A percentile compares a stretch with the other conserved stretches of the same genome.
Evolutionary conservation across 2,113 vertebrate genomes (phyloP).

Genomic region (Cyanoderma ruficeps): DNA sequence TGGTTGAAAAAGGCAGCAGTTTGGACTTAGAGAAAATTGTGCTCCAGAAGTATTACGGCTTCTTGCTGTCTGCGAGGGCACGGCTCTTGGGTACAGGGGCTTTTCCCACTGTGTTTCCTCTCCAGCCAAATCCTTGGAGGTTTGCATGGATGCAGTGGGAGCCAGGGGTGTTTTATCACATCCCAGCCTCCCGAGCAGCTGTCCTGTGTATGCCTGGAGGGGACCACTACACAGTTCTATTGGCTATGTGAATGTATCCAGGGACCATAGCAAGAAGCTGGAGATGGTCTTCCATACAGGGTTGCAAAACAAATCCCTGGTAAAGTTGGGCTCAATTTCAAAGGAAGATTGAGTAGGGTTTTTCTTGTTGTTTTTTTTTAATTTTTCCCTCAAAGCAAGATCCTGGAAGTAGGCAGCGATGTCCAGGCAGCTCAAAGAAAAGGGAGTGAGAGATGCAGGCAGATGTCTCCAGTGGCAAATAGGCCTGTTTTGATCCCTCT

Average conservation of each 20-base stretch:
- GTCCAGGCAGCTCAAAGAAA: not conserved
- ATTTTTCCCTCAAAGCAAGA: not conserved
- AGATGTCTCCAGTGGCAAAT: not conserved
- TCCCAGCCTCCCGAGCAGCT: not conserved
- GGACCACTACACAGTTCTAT: fast-evolving
- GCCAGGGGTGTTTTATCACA: not conserved
- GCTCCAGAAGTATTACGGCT: not conserved
- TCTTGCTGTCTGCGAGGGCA: not conserved
- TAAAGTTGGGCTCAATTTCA: not conserved
- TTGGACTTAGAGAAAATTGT: not conserved
- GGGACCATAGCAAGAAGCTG: fast-evolving
- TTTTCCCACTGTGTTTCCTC: fast-evolving
- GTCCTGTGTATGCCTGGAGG: not conserved
- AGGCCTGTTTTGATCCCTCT: not conserved
- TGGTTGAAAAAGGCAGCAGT: not conserved
- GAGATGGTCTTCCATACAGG: not conserved
- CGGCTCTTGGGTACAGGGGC: not conserved
- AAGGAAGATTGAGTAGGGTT: not conserved
- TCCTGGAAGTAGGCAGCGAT: fast-evolving
- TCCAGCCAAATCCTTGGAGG: not conserved
- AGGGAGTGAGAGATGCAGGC: not conserved
- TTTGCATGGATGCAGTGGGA: not conserved
- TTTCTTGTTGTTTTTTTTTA: no score
- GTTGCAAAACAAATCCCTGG: not conserved
- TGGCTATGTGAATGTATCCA: fast-evolving